Evolutionary conservation across 2,888 invertebrate genomes (phyloP).

Genomic region (Leucophenga maculata): DNA sequence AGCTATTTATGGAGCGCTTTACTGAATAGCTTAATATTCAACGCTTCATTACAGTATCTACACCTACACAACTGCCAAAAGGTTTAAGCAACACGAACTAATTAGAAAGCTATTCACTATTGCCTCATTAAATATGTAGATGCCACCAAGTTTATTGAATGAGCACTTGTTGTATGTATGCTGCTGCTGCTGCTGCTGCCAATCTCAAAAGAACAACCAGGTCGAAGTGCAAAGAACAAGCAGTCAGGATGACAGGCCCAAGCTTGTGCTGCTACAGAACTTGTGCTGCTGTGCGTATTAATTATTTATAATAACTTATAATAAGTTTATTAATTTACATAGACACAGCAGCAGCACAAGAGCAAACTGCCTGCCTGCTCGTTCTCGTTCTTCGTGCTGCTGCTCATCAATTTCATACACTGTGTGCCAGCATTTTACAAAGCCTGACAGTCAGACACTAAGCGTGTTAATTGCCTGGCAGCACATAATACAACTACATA

Average conservation of each 20-base stretch:
- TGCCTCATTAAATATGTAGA: constrained; percentile 41
- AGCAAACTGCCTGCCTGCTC: constrained; percentile 11
- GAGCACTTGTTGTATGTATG: background rate
- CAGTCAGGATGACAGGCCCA: constrained; percentile 2
- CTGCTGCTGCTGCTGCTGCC: constrained; percentile 12
- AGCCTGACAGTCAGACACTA: too few relatives aligned
- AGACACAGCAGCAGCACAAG: constrained; percentile 21
- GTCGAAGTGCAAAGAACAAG: constrained; percentile 30
- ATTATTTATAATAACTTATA: constrained; percentile 50
- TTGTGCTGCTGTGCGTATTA: constrained; percentile 42
- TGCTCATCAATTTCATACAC: constrained; percentile 7
- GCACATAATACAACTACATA: too few relatives aligned
- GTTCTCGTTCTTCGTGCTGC: background rate
- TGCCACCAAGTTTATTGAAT: constrained; percentile 2
- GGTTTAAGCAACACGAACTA: constrained; percentile 40
- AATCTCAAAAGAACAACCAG: constrained; percentile 27
- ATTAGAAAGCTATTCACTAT: constrained; percentile 57
- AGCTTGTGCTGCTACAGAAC: background rate
- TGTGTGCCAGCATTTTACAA: background rate
- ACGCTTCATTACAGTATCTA: too few relatives aligned
- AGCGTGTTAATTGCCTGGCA: constrained; percentile 6
- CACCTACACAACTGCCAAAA: too few relatives aligned
- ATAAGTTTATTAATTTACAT: constrained; percentile 57
- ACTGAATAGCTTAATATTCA: too few relatives aligned
- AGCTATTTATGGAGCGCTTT: too few relatives aligned